Evolutionary conservation across 2,797 vertebrate species (phyloP), one percentile per base, ranked within the genome.

Genomic region (Nannoperca australis): DNA sequence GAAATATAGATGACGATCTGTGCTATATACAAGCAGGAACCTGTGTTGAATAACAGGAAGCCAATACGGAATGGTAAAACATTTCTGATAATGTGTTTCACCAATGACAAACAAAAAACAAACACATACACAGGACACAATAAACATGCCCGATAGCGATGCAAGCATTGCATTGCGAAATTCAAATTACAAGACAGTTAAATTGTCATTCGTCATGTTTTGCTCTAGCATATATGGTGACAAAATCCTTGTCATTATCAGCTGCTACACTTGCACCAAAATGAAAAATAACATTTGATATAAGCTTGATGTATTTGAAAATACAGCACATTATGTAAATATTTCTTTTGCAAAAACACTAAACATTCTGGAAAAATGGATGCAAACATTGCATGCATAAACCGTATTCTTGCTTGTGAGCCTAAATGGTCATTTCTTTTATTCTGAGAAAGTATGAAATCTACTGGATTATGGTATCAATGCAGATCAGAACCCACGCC

Each of bases 401-500:
- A 56, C 2, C 27, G 15, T 3, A 65, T 49, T 73, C 9, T 27
- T 3, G 2, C 69, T 58, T 40, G 40, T 73, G 44, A 77, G 34
- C 12, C 13, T 7, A 58, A 61, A 76, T 40, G 2, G 12, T 10
- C 24, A 45, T 24, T 44, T 20, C 22, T 73, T 73, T 70, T 45
- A 47, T 68, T 61, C 10, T 63, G n/a, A 54, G 38, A 36, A 17
- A 45, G 65, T 62, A 63, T 76, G 47, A 69, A 74, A 78, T 82
- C n/a, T 66, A 7, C 9, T 61, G 45, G 22, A 56, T 58, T 58
- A 11, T 58, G 13, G 3, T 3, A 34, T 67, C 22, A 81, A 54
- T 69, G 32, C 7, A 32, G 34, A 77, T 60, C 44, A 79, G 54
- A 73, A 69, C 45, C 53, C 74, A 53, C 79, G 64, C 30, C 22